Conservation (phyloP, 2,113 vertebrate species). For the Mormoops blainvillei region DNA sequence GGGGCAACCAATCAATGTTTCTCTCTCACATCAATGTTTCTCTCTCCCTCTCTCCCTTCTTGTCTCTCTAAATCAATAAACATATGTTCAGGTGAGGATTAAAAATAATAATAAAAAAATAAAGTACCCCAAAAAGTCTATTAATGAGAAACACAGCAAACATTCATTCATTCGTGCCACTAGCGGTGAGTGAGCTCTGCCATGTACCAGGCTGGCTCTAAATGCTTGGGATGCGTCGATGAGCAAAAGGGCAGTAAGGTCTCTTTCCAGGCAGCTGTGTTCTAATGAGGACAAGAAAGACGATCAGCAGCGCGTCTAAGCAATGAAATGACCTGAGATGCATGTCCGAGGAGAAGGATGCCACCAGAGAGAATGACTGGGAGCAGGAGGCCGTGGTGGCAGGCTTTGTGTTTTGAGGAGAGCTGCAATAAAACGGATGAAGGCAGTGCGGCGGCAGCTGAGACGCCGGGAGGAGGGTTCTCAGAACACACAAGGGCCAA, state of each 20-base stretch:
- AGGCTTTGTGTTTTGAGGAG: too few relatives aligned
- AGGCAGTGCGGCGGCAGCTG: neutral
- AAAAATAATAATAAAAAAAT: too few relatives aligned
- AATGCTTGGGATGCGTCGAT: too few relatives aligned
- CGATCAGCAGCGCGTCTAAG: neutral
- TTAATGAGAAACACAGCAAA: neutral
- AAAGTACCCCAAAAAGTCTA: neutral
- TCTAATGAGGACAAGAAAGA: neutral
- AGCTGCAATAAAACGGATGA: fast-evolving
- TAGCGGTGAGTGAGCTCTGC: neutral
- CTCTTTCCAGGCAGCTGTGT: neutral
- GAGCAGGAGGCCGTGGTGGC: neutral
- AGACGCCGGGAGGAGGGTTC: fast-evolving
- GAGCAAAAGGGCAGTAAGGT: neutral
- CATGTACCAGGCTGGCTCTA: fast-evolving
- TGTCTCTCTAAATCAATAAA: too few relatives aligned
- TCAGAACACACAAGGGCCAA: neutral
- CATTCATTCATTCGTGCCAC: fast-evolving
- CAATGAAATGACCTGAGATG: fast-evolving
- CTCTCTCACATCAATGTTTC: too few relatives aligned
- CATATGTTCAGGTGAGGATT: too few relatives aligned
- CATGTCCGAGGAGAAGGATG: fast-evolving
- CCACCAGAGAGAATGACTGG: fast-evolving
- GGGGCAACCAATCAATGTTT: too few relatives aligned
- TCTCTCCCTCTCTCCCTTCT: too few relatives aligned